phyloP scores from a whole-genome alignment of 2,888 invertebrate genomes.

The Galerucella pusilla region DNA sequence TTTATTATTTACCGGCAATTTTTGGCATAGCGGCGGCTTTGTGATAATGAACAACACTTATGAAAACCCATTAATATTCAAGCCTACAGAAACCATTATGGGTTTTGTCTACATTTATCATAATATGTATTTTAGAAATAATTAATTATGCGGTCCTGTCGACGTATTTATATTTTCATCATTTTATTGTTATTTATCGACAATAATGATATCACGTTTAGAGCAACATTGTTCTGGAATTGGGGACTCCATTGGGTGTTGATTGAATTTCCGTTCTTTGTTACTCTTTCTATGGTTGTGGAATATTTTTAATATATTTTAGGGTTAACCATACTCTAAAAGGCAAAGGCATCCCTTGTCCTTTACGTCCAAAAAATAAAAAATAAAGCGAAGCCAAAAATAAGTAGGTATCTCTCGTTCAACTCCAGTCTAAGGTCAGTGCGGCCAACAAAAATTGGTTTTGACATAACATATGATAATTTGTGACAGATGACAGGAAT shows the following conservation, averaged over 20 bases:
- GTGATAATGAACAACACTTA: constrained; percentile 54
- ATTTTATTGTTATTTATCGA: constrained; percentile 40
- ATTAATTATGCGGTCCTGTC: constrained; percentile 51
- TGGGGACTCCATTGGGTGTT: constrained; percentile 31
- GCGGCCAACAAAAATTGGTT: too few species aligned
- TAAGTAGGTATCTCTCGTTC: too few species aligned
- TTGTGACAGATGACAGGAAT: too few species aligned
- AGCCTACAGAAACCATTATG: constrained; percentile 53
- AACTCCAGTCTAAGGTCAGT: too few species aligned
- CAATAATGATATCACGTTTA: constrained; percentile 40
- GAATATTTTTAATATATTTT: neutral
- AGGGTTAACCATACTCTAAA: too few species aligned
- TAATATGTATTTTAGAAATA: constrained; percentile 52
- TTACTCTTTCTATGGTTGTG: neutral
- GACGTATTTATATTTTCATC: constrained; percentile 49
- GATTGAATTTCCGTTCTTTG: constrained; percentile 35
- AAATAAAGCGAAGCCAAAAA: too few species aligned
- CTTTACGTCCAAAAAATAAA: too few species aligned
- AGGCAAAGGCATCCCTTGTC: too few species aligned
- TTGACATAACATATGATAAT: too few species aligned
- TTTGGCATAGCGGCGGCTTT: constrained; percentile 55
- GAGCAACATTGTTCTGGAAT: constrained; percentile 28
- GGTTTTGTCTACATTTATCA: constrained; percentile 54
- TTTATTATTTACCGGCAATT: constrained; percentile 55
- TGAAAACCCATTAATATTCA: constrained; percentile 56